Evolutionary conservation across 1,140 invertebrate species (phyloP).

Genomic region (Meloidogyne chitwoodi): DNA sequence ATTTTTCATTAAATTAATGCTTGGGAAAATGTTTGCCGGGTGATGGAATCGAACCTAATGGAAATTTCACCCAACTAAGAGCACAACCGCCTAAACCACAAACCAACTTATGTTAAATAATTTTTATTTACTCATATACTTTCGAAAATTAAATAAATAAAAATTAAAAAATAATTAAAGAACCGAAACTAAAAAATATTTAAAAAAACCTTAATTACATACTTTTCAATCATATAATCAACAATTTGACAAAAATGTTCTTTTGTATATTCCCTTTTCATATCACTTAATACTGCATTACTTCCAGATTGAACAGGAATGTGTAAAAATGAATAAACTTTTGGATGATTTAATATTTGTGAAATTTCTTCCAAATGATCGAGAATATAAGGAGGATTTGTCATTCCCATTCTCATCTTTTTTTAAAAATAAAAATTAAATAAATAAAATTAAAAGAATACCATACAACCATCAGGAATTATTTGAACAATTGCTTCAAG

Average conservation of each 20-base stretch:
- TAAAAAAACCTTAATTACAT: too few relatives aligned
- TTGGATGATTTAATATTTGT: conserved; percentile 78
- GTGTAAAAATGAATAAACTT: conserved; percentile 90
- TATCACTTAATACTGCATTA: conserved; percentile 84
- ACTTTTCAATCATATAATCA: conserved; percentile 75
- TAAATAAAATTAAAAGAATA: not conserved
- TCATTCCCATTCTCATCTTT: conserved; percentile 65
- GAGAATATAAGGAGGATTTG: conserved; percentile 88
- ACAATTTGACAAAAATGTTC: conserved; percentile 85
- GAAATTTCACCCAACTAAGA: too few relatives aligned
- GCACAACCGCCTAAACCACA: too few relatives aligned
- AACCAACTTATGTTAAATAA: too few relatives aligned
- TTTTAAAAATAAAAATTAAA: not conserved
- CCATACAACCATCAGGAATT: conserved; percentile 78
- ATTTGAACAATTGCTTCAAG: conserved; percentile 80
- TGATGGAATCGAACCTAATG: too few relatives aligned
- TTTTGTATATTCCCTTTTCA: conserved; percentile 88
- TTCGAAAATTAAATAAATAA: too few relatives aligned
- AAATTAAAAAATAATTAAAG: too few relatives aligned
- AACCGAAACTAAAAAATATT: too few relatives aligned
- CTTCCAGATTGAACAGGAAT: conserved; percentile 94
- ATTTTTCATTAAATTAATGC: conserved; percentile 8
- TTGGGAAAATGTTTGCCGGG: too few relatives aligned
- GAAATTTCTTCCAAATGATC: conserved; percentile 88
- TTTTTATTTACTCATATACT: too few relatives aligned